Base-by-base conservation (phyloP, 2,888 invertebrate species). In the Nomada ferruginata region DNA sequence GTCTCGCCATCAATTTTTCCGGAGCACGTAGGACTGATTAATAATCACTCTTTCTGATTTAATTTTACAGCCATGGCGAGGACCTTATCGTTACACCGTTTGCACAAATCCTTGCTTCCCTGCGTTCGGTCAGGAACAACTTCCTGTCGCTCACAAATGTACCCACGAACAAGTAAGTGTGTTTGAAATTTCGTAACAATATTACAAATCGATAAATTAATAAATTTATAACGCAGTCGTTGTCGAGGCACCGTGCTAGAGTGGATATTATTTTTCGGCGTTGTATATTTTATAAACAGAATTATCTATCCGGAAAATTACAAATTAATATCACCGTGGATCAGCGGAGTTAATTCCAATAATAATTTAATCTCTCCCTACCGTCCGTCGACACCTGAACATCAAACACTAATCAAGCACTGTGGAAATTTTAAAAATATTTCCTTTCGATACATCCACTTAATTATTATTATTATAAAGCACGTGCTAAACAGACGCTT, bases 61-160 rank as follows among this genome's bases (percentile, higher is more conserved):
- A 1, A 71, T 94, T 95, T 94, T 95, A 79, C 95, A 96, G 98
- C 95, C 99, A 99, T 96, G 99, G 99, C 94, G 99, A 99, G 95
- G 99, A 99, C 95, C 96, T 99, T 95, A 99, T 99, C 94, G 99
- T 99, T 94, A 99, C 99, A 92, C 99, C 99, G 92, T 99, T 99
- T 95, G 99, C 99, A 94, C 99, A 99, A 96, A 98, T 99, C 94
- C 96, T 99, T 95, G 99, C 99, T 94, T 99, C 99, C 95, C 96
- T 99, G 94, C 97, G 99, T 94, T 99, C 98, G 95, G 99, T 99
- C 92, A 97, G 99, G 94, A 98, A 97, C 95, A 99, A 99, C 95
- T 98, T 99, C 96, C 96, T 98, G 94, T 96, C 96, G 94, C 98
- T 99, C 95, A 99, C 99, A 94, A 99, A 99, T 96, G 97, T 98